Conservation (phyloP, 2,113 vertebrate species). For the Aleadryas rufinucha region DNA sequence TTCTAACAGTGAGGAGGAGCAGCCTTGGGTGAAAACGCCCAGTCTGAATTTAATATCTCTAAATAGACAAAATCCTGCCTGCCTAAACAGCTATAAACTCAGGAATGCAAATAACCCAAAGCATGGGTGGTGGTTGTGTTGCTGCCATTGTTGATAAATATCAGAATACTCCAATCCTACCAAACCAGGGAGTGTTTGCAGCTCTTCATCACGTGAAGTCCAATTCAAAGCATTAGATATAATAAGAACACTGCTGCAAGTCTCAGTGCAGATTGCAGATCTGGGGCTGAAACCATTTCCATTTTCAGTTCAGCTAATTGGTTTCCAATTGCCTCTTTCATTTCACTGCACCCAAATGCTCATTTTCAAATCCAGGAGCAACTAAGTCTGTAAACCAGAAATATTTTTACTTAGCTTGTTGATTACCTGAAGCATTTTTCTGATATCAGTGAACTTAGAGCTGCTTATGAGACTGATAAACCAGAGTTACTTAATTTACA, state of each 20-base stretch:
- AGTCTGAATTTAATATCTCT: not conserved
- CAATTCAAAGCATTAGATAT: not conserved
- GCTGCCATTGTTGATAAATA: not conserved
- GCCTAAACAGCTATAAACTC: not conserved
- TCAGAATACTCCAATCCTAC: not conserved
- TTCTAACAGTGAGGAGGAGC: not conserved
- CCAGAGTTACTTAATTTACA: not conserved
- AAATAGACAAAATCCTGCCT: not conserved
- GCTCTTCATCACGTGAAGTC: not conserved
- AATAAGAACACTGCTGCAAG: not conserved
- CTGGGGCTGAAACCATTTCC: slow-evolving; percentile 4
- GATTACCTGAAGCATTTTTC: slow-evolving; percentile 12
- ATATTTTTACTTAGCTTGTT: slow-evolving; percentile 5
- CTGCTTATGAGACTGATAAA: not conserved
- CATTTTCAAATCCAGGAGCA: slow-evolving; percentile 24
- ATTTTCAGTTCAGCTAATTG: slow-evolving; percentile 30
- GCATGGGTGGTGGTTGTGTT: not conserved
- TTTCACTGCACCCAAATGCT: slow-evolving; percentile 13
- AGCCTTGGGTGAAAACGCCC: not conserved
- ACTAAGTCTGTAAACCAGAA: not conserved
- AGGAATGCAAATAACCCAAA: not conserved
- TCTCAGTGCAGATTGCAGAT: not conserved
- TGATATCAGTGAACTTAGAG: not conserved
- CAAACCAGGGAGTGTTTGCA: not conserved
- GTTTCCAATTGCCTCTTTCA: slow-evolving; percentile 23